phyloP scores from a whole-genome alignment of 92 coral and sea anemone species.

The Porites lobata region DNA sequence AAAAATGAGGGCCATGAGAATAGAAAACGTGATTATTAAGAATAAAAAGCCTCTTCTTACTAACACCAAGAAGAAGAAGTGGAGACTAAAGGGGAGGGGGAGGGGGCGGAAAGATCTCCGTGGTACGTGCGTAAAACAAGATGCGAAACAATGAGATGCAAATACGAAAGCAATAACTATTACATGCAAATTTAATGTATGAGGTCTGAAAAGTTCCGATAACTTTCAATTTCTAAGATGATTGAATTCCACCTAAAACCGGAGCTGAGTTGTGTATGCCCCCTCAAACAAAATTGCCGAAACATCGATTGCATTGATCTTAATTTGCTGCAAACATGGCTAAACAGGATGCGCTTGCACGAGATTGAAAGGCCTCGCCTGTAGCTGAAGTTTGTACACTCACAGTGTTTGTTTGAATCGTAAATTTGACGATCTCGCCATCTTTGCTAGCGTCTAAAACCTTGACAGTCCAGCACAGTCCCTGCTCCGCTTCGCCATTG shows the following conservation, averaged over 20 bases:
- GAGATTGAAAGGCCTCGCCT: neutral
- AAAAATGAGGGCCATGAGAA: no score
- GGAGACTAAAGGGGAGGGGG: no score
- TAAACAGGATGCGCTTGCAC: no score
- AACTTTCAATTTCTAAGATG: no score
- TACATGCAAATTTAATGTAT: no score
- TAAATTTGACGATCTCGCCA: constrained; percentile 88
- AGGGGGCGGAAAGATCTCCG: neutral
- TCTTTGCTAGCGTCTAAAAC: constrained; percentile 92
- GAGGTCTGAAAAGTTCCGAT: no score
- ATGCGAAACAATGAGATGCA: no score
- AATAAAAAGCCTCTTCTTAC: no score
- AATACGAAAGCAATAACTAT: no score
- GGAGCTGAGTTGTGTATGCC: neutral
- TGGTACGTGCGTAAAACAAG: no score
- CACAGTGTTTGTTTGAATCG: constrained; percentile 88
- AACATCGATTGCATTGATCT: neutral
- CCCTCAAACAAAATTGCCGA: neutral
- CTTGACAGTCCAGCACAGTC: constrained; percentile 62
- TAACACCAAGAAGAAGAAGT: no score
- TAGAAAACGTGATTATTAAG: no score
- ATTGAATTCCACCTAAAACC: neutral
- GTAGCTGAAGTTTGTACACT: neutral
- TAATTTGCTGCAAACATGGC: neutral
- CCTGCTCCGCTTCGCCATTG: constrained; percentile 31